Evolutionary conservation across 1,140 invertebrate genomes (phyloP).

Genomic region (Ostrea edulis): DNA sequence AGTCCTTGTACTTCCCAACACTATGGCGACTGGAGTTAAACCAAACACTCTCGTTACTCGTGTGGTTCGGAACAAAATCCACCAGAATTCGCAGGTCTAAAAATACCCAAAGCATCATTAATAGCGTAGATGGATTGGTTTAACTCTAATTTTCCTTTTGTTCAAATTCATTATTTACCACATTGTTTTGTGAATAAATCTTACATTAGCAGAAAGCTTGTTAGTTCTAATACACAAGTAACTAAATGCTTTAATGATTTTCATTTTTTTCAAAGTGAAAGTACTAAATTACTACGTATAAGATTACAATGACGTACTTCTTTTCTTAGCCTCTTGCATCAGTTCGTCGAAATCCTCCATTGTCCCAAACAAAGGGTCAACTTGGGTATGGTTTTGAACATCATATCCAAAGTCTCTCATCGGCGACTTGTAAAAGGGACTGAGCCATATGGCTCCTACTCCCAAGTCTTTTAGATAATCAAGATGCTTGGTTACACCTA

Average conservation of each 20-base stretch:
- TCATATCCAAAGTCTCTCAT: slow-evolving; percentile 89
- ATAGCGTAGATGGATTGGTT: not conserved
- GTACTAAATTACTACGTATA: not conserved
- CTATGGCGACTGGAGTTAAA: slow-evolving; percentile 85
- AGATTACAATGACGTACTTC: slow-evolving; percentile 62
- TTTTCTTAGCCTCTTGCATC: slow-evolving; percentile 76
- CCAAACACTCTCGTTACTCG: slow-evolving; percentile 89
- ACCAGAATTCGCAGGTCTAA: slow-evolving; percentile 88
- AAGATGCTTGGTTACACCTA: slow-evolving; percentile 68
- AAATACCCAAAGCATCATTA: not conserved
- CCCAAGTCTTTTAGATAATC: slow-evolving; percentile 82
- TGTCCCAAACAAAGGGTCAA: slow-evolving; percentile 87
- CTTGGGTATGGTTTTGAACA: slow-evolving; percentile 85
- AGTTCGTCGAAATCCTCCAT: slow-evolving; percentile 87
- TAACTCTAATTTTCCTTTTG: too few relatives aligned
- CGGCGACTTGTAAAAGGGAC: slow-evolving; percentile 86
- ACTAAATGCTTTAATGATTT: too few relatives aligned
- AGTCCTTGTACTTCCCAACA: slow-evolving; percentile 81
- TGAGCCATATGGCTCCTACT: slow-evolving; percentile 86
- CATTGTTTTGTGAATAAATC: not conserved
- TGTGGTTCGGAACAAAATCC: slow-evolving; percentile 93
- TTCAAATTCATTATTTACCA: not conserved
- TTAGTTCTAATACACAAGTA: too few relatives aligned
- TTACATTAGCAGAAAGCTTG: too few relatives aligned
- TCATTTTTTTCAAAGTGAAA: not conserved